These are phyloP conservation scores for Gryon sp. DNA, from an alignment of 1,140 invertebrate species.

Conservation along the genomic window DNA sequence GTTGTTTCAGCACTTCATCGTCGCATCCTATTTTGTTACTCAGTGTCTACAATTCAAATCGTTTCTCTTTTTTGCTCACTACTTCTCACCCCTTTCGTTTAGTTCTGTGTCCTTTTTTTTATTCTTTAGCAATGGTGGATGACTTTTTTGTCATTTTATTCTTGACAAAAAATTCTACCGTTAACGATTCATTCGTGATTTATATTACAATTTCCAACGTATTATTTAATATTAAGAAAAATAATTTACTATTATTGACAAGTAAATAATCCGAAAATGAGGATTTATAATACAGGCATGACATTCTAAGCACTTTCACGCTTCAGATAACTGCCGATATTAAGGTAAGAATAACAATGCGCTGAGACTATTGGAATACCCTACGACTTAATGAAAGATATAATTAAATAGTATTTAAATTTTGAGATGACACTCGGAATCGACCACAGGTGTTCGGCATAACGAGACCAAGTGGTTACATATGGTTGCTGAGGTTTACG, in stretches of 20 bases:
- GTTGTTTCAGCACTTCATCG: conserved; percentile 57
- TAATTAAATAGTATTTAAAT: conserved; percentile 19
- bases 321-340: too few species aligned
- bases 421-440: conserved; percentile 3
- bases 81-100: background rate
- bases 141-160: conserved; percentile 14
- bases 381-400: conserved; percentile 14
- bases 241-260: too few species aligned
- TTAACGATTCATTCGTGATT: conserved; percentile 39
- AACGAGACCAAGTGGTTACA: conserved; percentile 18
- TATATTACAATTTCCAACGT: conserved; percentile 12
- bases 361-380: background rate
- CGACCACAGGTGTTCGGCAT: conserved; percentile 17
- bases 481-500: conserved; percentile 14
- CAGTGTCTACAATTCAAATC: conserved; percentile 57
- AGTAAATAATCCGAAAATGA: too few species aligned
- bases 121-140: conserved; percentile 27
- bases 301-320: too few species aligned
- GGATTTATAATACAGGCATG: too few species aligned
- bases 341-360: background rate
- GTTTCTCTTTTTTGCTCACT: conserved; percentile 19
- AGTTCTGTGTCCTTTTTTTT: conserved; percentile 18
- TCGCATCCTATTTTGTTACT: conserved; percentile 62
- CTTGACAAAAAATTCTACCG: conserved; percentile 26
- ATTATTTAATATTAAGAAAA: conserved; percentile 6